phyloP scores from a whole-genome alignment of 2,797 vertebrate species.

The Protosalanx chinensis region DNA sequence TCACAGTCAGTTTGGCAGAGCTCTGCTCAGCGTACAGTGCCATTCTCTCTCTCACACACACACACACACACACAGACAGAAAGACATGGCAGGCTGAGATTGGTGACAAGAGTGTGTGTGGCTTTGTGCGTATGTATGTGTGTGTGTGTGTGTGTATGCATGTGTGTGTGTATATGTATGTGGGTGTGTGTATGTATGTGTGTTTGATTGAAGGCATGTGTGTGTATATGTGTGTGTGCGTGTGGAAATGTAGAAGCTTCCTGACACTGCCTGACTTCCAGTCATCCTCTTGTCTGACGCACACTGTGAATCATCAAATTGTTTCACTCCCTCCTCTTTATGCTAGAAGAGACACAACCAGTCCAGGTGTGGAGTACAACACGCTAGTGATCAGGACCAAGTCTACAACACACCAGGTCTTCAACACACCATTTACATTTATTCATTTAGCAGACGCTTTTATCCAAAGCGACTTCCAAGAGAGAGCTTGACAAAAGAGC shows the following conservation, averaged over 20 bases:
- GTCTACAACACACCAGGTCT: no score
- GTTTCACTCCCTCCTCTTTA: background rate
- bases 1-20: slow-evolving; percentile 33
- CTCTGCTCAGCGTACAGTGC: slow-evolving; percentile 26
- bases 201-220: background rate
- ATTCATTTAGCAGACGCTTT: no score
- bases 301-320: slow-evolving; percentile 63
- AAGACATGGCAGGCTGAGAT: no score
- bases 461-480: no score
- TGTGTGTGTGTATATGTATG: slow-evolving; percentile 11
- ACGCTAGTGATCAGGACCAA: no score
- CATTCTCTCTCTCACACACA: slow-evolving; percentile 4
- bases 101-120: background rate
- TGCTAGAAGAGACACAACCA: background rate
- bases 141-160: no score
- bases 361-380: no score
- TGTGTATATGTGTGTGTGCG: slow-evolving; percentile 11
- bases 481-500: no score
- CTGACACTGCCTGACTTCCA: slow-evolving; percentile 56
- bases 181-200: slow-evolving; percentile 13
- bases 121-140: background rate
- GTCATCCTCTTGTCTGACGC: slow-evolving; percentile 66
- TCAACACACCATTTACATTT: no score
- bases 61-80: no score
- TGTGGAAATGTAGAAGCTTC: slow-evolving; percentile 58